Conservation (phyloP, 92 coral and sea anemone genomes). For the Scolanthus callimorphus region DNA sequence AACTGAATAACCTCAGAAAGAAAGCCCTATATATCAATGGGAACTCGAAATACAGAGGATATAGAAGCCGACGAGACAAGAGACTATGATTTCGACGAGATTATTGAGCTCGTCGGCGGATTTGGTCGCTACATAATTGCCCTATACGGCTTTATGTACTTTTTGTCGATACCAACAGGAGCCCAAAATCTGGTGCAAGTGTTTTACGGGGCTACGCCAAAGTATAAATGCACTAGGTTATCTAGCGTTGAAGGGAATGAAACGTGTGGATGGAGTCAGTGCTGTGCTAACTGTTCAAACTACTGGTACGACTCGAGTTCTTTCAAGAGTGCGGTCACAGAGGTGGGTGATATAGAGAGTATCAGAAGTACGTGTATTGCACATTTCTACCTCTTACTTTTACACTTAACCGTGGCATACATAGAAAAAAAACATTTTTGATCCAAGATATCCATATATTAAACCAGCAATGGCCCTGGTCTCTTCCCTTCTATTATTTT, state of each 20-base stretch:
- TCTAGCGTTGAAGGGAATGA: background rate
- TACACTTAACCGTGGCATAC: too few species aligned
- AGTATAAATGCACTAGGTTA: background rate
- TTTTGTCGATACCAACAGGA: constrained; percentile 62
- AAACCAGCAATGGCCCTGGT: too few species aligned
- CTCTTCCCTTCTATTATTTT: too few species aligned
- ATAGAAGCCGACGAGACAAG: too few species aligned
- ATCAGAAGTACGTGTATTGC: too few species aligned
- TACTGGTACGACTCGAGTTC: constrained; percentile 36
- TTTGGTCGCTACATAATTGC: constrained; percentile 62
- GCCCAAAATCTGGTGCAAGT: constrained; percentile 68
- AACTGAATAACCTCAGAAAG: too few species aligned
- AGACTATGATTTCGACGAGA: constrained; percentile 54
- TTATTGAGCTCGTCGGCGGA: constrained; percentile 59
- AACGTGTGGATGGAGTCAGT: constrained; percentile 41
- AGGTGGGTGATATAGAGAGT: too few species aligned
- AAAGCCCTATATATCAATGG: too few species aligned
- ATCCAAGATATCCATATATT: too few species aligned
- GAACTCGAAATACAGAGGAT: too few species aligned
- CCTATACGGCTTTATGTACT: constrained; percentile 57
- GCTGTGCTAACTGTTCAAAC: constrained; percentile 61
- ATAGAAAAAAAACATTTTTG: too few species aligned
- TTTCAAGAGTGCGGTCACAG: constrained; percentile 70
- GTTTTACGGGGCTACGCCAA: constrained; percentile 74
- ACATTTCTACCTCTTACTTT: too few species aligned